Conservation (phyloP, 2,797 vertebrate species). For the Enteromius thamalakanensis region DNA sequence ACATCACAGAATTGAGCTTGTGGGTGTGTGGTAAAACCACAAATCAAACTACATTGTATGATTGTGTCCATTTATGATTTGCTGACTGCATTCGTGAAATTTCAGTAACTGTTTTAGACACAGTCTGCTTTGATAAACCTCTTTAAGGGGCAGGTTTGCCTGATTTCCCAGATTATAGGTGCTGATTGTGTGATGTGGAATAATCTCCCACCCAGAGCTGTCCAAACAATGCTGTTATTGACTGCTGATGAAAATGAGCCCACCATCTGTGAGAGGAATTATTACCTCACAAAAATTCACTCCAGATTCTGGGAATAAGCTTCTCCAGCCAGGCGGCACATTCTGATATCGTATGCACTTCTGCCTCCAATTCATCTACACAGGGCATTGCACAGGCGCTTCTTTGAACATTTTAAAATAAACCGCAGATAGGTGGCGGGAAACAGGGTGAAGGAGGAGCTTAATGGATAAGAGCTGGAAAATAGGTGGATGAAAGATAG, state of each 20-base stretch:
- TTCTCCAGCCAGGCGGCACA: not conserved
- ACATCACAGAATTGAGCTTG: not conserved
- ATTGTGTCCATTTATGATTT: conserved; percentile 13
- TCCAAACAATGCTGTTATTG: conserved; percentile 50
- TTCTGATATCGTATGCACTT: conserved; percentile 2
- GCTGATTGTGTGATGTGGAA: conserved; percentile 33
- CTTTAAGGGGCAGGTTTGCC: not conserved
- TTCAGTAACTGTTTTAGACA: not conserved
- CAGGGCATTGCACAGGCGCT: not conserved
- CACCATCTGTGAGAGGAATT: conserved; percentile 47
- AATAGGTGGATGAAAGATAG: conserved; percentile 31
- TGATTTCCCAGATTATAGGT: conserved; percentile 35
- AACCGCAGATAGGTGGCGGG: conserved; percentile 5
- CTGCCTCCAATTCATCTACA: conserved; percentile 1
- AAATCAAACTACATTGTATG: conserved; percentile 32
- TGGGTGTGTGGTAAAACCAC: conserved; percentile 45
- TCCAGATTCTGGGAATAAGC: conserved; percentile 40
- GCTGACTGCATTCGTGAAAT: not conserved
- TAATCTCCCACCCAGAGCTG: conserved; percentile 37
- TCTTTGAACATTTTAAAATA: conserved; percentile 28
- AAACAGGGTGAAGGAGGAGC: conserved; percentile 24
- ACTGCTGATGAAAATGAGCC: conserved; percentile 45
- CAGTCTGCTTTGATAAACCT: conserved; percentile 17
- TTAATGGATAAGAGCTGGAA: conserved; percentile 4
- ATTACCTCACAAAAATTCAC: conserved; percentile 31